Evolutionary conservation across 2,888 invertebrate genomes (phyloP), one percentile per base, ranked within the genome.

Genomic region (Agriopis aurantiaria): DNA sequence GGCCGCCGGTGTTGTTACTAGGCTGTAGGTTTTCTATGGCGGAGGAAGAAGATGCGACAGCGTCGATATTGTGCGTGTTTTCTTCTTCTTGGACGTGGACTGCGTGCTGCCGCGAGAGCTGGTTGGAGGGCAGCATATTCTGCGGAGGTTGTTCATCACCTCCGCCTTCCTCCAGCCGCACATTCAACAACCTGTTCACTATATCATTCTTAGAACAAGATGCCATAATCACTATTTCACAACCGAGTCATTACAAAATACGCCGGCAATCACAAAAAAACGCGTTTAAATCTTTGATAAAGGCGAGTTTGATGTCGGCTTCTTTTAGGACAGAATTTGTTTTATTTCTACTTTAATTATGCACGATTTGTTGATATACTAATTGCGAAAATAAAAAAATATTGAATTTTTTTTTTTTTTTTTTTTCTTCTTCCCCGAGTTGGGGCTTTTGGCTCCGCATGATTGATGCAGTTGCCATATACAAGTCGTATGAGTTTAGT

Each of bases 101-200:
- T 10, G 58, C 58, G 9, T 46, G 58, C 62, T 89, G 90, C 12
- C 94, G 79, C 23, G 88, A 86, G 46, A 89, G 88, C 74, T 94
- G 93, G 81, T 95, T 94, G 11, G 93, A 91, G 0, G 95, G 95
- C 69, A 94, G 83, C 95, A 95, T 95, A 74, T 95, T 95, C 80
- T 95, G 95, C 33, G 95, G 95, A 68, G 85, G 83, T 66, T 93
- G 91, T 48, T 91, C 91, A 8, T 88, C 91, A 0, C 82, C 88
- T 3, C 82, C 85, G 1, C 84, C 75, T 11, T 91, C 90, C 3
- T 92, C 93, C 65, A 93, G 79, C 74, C 91, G 85, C 71, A 91
- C 83, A 75, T 88, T 91, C 72, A 90, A 72, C 69, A 92, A 76
- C 79, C 93, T 89, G 79, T 89, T 88, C 53, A 91, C 88, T 78